Conservation (phyloP, 2,888 invertebrate species). For the Oscheius onirici region DNA sequence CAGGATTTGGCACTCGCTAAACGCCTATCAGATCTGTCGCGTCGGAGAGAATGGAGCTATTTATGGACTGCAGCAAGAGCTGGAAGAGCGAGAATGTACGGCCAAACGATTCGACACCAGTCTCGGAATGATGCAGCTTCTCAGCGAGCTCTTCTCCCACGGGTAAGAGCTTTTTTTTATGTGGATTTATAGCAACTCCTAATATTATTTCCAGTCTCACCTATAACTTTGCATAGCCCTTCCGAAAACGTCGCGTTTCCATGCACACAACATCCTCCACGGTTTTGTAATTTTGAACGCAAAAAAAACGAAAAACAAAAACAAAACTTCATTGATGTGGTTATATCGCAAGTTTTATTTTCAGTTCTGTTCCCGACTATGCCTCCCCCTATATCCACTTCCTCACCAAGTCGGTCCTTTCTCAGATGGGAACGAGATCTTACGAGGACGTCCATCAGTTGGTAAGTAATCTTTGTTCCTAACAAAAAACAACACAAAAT, state of each 20-base stretch:
- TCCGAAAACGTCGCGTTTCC: too few species aligned
- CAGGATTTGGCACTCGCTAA: slow-evolving; percentile 59
- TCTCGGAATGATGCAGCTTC: slow-evolving; percentile 56
- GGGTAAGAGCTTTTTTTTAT: slow-evolving; percentile 18
- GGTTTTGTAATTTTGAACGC: too few species aligned
- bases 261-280: too few species aligned
- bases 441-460: slow-evolving; percentile 63
- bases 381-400: slow-evolving; percentile 60
- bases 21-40: slow-evolving; percentile 50
- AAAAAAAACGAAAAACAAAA: too few species aligned
- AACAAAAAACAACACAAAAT: not conserved
- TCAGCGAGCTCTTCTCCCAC: slow-evolving; percentile 54
- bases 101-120: slow-evolving; percentile 57
- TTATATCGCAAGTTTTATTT: not conserved
- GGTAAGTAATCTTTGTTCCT: slow-evolving; percentile 38
- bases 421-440: slow-evolving; percentile 54
- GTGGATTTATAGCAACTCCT: too few species aligned
- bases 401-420: slow-evolving; percentile 56
- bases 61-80: slow-evolving; percentile 60
- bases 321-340: too few species aligned
- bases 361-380: slow-evolving; percentile 41
- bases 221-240: too few species aligned
- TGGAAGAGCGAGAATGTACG: slow-evolving; percentile 63
- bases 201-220: too few species aligned
- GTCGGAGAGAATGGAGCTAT: slow-evolving; percentile 43